Conservation (phyloP, 2,113 vertebrate genomes). For the Addax nasomaculatus region DNA sequence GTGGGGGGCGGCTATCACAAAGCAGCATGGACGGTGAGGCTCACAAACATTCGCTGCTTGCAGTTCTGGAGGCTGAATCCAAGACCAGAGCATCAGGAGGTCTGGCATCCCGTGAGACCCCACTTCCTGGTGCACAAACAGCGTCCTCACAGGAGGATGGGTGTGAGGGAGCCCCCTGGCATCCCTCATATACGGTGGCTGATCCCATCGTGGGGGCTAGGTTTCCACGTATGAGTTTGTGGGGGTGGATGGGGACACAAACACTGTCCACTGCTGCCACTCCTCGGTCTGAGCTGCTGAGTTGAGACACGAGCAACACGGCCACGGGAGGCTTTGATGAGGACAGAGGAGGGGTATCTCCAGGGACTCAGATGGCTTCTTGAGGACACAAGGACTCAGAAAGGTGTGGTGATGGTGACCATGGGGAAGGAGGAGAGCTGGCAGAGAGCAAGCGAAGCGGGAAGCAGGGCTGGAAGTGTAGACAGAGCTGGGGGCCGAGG, state of each 20-base stretch:
- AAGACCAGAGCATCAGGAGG: neutral
- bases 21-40: fast-evolving
- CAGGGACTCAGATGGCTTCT: neutral
- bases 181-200: neutral
- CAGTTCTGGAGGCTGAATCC: neutral
- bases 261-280: neutral
- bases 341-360: neutral
- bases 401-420: fast-evolving
- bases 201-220: neutral
- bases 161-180: neutral
- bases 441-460: fast-evolving
- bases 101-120: too few species aligned
- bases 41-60: too few species aligned
- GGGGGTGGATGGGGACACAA: fast-evolving
- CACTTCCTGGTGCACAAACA: neutral
- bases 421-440: neutral
- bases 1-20: neutral
- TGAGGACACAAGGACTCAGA: neutral
- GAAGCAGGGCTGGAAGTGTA: neutral
- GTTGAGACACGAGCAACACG: neutral
- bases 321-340: neutral
- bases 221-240: neutral
- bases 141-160: neutral
- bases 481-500: too few species aligned
- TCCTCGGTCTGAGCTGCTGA: fast-evolving